Evolutionary conservation across 2,113 vertebrate genomes (phyloP).

Genomic region (Oceanites oceanicus): DNA sequence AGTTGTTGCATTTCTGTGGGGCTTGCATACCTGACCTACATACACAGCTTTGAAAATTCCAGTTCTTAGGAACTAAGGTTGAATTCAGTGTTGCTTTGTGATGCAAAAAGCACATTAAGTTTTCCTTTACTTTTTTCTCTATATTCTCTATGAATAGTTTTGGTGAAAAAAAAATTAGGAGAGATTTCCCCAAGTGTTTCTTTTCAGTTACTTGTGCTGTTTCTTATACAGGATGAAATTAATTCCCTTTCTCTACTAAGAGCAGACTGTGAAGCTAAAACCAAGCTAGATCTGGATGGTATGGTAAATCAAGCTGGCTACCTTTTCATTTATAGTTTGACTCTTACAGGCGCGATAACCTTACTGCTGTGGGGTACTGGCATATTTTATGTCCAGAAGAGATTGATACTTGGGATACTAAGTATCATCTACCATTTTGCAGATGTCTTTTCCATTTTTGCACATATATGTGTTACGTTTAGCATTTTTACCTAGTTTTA

Average conservation of each 20-base stretch:
- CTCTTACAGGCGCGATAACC: background rate
- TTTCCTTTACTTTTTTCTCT: background rate
- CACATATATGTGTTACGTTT: rapidly evolving
- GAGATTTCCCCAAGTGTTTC: background rate
- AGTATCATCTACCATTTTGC: background rate
- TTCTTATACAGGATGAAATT: background rate
- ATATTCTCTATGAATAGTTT: background rate
- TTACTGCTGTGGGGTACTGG: background rate
- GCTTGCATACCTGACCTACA: background rate
- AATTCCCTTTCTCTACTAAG: background rate
- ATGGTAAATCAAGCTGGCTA: background rate
- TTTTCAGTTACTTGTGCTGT: background rate
- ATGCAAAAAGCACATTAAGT: background rate
- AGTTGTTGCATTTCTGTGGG: background rate
- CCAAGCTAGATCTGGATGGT: background rate
- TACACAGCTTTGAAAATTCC: background rate
- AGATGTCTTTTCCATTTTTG: background rate
- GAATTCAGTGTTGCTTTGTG: background rate
- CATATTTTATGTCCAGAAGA: background rate
- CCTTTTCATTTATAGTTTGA: constrained; percentile 9
- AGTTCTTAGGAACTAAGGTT: background rate
- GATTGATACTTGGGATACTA: background rate
- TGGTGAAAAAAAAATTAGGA: background rate
- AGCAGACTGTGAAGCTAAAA: background rate
- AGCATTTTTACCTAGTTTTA: background rate